Conservation (phyloP, 2,888 invertebrate genomes). For the Catotricha subobsoleta region DNA sequence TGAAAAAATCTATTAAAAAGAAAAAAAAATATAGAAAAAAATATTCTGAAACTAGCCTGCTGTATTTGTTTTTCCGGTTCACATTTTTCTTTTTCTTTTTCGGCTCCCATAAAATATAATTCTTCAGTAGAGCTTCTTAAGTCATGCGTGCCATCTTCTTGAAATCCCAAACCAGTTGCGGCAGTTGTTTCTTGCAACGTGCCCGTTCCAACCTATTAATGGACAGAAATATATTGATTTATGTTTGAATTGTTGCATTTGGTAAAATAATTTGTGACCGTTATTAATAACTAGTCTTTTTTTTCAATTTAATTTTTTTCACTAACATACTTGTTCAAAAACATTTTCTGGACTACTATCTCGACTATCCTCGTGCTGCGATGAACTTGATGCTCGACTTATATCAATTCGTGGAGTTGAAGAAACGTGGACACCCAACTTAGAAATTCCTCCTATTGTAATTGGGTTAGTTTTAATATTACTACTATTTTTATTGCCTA, state of each 20-base stretch:
- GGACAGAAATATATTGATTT: too few species aligned
- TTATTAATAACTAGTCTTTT: too few species aligned
- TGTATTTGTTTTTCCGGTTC: constrained; percentile 20
- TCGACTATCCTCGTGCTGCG: constrained; percentile 63
- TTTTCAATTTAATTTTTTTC: too few species aligned
- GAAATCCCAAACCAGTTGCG: constrained; percentile 32
- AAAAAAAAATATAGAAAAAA: not conserved
- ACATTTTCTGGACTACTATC: constrained; percentile 75
- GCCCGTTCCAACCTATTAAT: constrained; percentile 35
- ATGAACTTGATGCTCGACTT: constrained; percentile 74
- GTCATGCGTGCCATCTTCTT: constrained; percentile 67
- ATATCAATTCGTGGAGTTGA: constrained; percentile 77
- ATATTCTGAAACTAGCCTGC: constrained; percentile 4
- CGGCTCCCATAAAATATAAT: constrained; percentile 51
- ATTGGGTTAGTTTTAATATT: too few species aligned
- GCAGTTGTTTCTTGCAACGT: constrained; percentile 30
- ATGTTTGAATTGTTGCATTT: too few species aligned
- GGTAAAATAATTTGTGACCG: too few species aligned
- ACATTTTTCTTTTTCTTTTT: constrained; percentile 23
- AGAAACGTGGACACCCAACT: constrained; percentile 37
- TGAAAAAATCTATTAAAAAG: not conserved
- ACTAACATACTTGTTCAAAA: constrained; percentile 42
- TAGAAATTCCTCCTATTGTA: constrained; percentile 17
- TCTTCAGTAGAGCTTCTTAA: constrained; percentile 77
- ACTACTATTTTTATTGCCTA: not conserved